These are phyloP conservation scores for Platanista minor DNA, from an alignment of 2,113 vertebrate genomes.

Conservation along the genomic window DNA sequence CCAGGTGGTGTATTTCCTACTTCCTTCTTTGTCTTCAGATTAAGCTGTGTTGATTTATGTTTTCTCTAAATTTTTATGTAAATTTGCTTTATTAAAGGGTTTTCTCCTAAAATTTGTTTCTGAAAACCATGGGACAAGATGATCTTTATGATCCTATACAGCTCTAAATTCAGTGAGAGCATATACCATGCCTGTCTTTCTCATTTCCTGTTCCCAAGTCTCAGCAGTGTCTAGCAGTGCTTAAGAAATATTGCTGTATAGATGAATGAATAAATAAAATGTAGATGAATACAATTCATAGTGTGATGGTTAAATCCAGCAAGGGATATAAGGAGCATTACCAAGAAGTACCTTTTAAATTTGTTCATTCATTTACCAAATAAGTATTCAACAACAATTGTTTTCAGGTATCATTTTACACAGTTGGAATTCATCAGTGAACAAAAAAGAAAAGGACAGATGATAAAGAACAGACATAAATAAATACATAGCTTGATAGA, in stretches of 20 bases:
- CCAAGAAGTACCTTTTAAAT: not conserved
- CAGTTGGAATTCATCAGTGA: not conserved
- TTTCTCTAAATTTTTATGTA: conserved; percentile 10
- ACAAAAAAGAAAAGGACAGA: not conserved
- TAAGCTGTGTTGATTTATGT: not conserved
- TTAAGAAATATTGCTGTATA: not conserved
- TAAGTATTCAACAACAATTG: not conserved
- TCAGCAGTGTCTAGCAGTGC: not conserved
- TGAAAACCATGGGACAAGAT: not conserved
- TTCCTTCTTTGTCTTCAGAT: not conserved
- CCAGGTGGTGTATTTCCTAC: not conserved
- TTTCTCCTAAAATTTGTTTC: not conserved
- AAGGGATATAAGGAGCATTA: not conserved
- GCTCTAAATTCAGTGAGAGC: not conserved
- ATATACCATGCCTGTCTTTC: not conserved
- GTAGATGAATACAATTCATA: not conserved
- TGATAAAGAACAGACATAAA: not conserved
- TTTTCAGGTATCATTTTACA: not conserved
- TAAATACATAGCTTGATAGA: not conserved
- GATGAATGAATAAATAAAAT: not conserved
- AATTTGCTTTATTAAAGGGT: not conserved
- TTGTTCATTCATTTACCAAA: conserved; percentile 5
- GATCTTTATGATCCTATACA: not conserved
- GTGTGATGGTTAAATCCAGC: not conserved
- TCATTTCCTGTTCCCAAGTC: not conserved